Percentiles rank a stretch among this genome's conserved stretches.
Evolutionary conservation across 2,888 invertebrate species (phyloP).

Genomic region (Labia minor): DNA sequence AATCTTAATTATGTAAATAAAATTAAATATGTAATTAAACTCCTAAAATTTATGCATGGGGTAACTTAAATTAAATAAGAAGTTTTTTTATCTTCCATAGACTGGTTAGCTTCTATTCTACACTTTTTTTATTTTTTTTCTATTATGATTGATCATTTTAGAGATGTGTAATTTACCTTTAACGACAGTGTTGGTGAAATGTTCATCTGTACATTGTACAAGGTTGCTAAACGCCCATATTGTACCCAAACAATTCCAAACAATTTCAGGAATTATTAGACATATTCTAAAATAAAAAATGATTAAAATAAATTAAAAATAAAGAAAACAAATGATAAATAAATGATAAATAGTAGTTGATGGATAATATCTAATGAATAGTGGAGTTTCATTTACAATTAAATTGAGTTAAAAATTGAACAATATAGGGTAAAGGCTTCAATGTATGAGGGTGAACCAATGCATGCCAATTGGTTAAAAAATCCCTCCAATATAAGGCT

Average conservation of each 20-base stretch:
- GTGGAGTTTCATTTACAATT: slow-evolving; percentile 18
- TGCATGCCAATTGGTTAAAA: no score
- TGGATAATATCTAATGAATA: slow-evolving; percentile 19
- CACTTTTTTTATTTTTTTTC: no score
- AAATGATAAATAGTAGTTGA: not conserved
- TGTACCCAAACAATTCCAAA: slow-evolving; percentile 69
- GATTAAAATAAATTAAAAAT: slow-evolving; percentile 14
- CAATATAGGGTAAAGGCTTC: no score
- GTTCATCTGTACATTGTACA: slow-evolving; percentile 55
- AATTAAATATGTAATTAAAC: not conserved
- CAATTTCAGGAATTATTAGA: slow-evolving; percentile 64
- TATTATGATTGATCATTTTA: no score
- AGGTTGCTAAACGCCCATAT: slow-evolving; percentile 67
- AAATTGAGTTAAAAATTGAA: not conserved
- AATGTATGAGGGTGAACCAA: no score
- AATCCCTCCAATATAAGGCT: no score
- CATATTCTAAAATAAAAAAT: slow-evolving; percentile 48
- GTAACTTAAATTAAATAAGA: slow-evolving; percentile 18
- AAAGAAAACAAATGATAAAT: slow-evolving; percentile 17
- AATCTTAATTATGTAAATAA: slow-evolving; percentile 1
- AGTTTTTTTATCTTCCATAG: no score
- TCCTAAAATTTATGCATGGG: not conserved
- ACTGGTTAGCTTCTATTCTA: no score
- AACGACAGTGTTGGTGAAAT: slow-evolving; percentile 59
- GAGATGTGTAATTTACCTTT: slow-evolving; percentile 57